A percentile compares a stretch with the other conserved stretches of the same genome.
phyloP scores from a whole-genome alignment of 2,113 vertebrate genomes.

The Tauraco erythrolophus region DNA sequence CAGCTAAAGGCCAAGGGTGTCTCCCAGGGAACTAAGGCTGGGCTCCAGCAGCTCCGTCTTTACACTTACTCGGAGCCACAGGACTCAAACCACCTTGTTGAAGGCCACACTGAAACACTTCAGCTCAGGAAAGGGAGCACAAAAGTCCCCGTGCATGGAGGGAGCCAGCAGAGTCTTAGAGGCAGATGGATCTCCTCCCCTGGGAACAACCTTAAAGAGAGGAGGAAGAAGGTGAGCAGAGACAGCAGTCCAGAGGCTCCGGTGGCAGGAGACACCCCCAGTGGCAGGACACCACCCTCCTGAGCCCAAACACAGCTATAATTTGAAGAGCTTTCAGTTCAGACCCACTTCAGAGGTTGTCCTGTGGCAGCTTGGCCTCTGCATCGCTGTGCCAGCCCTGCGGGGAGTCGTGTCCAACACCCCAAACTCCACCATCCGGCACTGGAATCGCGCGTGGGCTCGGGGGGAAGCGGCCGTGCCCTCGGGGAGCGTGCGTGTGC shows the following conservation, averaged over 20 bases:
- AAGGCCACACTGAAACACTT: constrained; percentile 82
- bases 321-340: neutral
- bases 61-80: neutral
- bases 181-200: neutral
- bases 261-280: neutral
- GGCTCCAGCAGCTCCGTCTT: neutral
- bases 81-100: constrained; percentile 82
- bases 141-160: neutral
- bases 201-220: neutral
- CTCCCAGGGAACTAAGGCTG: rapidly evolving
- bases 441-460: neutral
- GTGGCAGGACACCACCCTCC: neutral
- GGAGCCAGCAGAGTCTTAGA: constrained; percentile 28
- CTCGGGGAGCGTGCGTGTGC: rapidly evolving
- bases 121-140: constrained; percentile 81
- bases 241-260: rapidly evolving
- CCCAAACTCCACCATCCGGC: neutral
- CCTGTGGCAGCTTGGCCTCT: neutral
- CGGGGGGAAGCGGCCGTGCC: neutral
- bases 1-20: neutral
- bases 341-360: neutral
- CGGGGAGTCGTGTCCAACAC: neutral
- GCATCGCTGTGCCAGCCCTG: neutral
- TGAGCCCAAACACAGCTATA: neutral
- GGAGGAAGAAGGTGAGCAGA: neutral